A percentile compares a stretch with the other conserved stretches of the same genome.
phyloP scores from a whole-genome alignment of 92 coral and sea anemone genomes.

The Parazoanthus atlanticus region DNA sequence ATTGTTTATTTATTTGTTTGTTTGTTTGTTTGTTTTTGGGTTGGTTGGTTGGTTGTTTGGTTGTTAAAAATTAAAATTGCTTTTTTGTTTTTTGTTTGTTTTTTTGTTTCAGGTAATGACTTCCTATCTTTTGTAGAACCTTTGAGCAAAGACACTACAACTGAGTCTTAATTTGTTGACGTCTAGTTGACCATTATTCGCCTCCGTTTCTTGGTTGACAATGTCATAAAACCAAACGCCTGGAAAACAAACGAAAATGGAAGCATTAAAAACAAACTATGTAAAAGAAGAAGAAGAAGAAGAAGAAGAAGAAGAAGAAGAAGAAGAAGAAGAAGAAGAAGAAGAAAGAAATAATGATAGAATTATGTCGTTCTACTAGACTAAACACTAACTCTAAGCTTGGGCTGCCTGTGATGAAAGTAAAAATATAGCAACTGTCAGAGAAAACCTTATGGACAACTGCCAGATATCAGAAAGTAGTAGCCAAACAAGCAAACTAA shows the following conservation, averaged over 20 bases:
- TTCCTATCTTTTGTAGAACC: constrained; percentile 29
- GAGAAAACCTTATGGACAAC: no score
- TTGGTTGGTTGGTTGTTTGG: no score
- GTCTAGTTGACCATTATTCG: constrained; percentile 2
- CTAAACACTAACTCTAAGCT: no score
- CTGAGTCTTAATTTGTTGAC: constrained; percentile 39
- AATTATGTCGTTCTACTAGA: no score
- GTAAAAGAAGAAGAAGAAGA: background rate
- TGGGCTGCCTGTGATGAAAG: no score
- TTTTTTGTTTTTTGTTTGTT: background rate
- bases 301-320: no score
- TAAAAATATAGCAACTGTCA: no score
- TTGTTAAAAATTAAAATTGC: no score
- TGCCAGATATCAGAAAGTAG: no score
- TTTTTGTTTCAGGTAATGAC: background rate
- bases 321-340: no score
- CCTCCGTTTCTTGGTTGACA: constrained; percentile 23
- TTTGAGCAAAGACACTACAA: constrained; percentile 42
- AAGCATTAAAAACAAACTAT: background rate
- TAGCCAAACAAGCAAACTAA: no score
- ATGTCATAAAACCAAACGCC: constrained; percentile 41
- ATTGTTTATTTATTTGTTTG: background rate
- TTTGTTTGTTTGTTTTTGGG: background rate
- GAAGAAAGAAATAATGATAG: no score
- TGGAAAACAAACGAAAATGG: background rate